Evolutionary conservation across 2,888 invertebrate species (phyloP), one percentile per base, ranked within the genome.

Genomic region (Venustoraphidia nigricollis): DNA sequence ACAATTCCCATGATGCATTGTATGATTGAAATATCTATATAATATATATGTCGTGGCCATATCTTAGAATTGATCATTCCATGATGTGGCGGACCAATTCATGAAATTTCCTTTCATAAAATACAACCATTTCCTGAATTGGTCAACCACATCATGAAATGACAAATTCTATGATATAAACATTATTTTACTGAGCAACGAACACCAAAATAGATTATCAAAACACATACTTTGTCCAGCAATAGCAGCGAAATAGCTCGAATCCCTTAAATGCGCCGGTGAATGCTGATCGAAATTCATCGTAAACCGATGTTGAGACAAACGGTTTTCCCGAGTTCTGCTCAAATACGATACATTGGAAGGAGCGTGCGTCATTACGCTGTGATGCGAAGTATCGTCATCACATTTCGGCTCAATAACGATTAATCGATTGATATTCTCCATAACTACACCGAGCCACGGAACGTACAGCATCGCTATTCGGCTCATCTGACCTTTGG

Each of bases 381-480:
- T 66, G 50, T 65, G 63, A 36, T 55, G 56, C 6, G 54, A 57
- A 13, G 63, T 66, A 10, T 58, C 62, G 37, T 73, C 73, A 10
- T 50, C 49, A 11, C 48, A 54, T 1, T 66, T 63, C 51, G 62
- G 62, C 11, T 68, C 68, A 10, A 67, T 61, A 50, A 72, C 70
- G 45, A 70, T 68, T 36, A 90, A 74, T 37, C 93, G 77, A 59
- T 84, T 81, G 48, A 91, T 74, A 68, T 91, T 91, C 56, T 95
- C 95, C 62, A 90, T 70, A 1, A 92, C 84, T 47, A 95, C 79
- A 5, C 84, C 81, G 53, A 97, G 71, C 80, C 94, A 86, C 0
- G 96, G 96, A 47, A 92, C 79, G 65, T 97, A 97, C 34, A 97
- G 73, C 40, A 87, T 76, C 0, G 92, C 88, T 46, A 97, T 88